Percentiles rank a stretch among this genome's conserved stretches.
Conservation (phyloP, 1,140 invertebrate genomes). For the Chironomus tepperi region DNA sequence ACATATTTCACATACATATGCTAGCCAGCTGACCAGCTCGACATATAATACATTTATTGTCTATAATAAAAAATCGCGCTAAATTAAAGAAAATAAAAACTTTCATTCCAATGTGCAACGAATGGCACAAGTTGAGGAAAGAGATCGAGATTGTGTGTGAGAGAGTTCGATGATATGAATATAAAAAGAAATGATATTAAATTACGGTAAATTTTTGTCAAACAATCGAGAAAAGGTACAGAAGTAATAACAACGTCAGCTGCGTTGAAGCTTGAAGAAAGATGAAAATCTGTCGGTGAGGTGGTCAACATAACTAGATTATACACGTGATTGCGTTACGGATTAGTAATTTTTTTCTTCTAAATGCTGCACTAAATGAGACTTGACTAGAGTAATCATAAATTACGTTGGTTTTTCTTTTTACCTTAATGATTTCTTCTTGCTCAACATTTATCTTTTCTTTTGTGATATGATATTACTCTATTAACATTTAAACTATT, state of each 20-base stretch:
- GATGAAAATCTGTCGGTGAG: background rate
- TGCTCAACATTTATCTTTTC: background rate
- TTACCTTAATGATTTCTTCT: no score
- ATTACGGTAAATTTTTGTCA: conserved; percentile 14
- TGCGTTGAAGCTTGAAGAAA: background rate
- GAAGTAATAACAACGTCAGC: background rate
- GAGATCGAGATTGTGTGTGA: background rate
- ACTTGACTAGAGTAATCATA: background rate
- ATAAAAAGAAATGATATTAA: conserved; percentile 4
- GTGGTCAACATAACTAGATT: background rate
- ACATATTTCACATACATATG: no score
- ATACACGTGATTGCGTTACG: conserved; percentile 20
- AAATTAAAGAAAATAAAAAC: background rate
- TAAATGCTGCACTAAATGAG: background rate
- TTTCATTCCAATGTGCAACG: background rate
- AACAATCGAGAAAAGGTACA: background rate
- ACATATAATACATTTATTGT: no score
- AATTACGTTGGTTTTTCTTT: no score
- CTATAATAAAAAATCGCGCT: no score
- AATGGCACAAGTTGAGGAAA: background rate
- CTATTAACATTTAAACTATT: background rate
- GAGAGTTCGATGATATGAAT: background rate
- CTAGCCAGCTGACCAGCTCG: no score
- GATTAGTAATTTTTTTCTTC: conserved; percentile 16
- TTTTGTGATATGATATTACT: background rate